Conservation (phyloP, 2,888 invertebrate genomes). For the Trissolcus brochymenae region DNA sequence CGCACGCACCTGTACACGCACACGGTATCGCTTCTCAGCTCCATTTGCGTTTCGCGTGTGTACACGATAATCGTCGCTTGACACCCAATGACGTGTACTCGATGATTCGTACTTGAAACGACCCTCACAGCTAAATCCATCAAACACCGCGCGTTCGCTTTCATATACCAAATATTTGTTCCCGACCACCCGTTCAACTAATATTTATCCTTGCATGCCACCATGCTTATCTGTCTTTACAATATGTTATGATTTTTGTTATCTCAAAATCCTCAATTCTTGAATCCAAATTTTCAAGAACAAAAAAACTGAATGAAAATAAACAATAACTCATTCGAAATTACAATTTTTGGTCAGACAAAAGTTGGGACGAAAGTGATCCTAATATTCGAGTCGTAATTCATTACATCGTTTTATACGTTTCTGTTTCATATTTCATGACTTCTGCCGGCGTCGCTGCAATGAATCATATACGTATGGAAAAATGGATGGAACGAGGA, state of each 20-base stretch:
- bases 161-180: constrained; percentile 50
- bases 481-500: constrained; percentile 47
- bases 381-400: constrained; percentile 17
- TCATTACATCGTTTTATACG: constrained; percentile 29
- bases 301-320: neutral
- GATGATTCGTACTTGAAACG: constrained; percentile 43
- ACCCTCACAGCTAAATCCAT: constrained; percentile 42
- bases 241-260: constrained; percentile 10
- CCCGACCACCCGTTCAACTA: neutral
- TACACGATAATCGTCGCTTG: constrained; percentile 50
- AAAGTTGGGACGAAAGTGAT: no score
- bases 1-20: constrained; percentile 74
- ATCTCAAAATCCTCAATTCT: neutral
- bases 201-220: neutral
- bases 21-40: constrained; percentile 58
- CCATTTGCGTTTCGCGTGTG: constrained; percentile 45
- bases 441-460: constrained; percentile 35
- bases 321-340: no score
- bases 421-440: constrained; percentile 40
- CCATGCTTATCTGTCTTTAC: neutral
- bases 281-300: neutral
- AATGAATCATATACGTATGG: constrained; percentile 35
- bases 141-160: constrained; percentile 31
- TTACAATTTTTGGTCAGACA: no score
- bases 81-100: constrained; percentile 48